Evolutionary conservation across 2,888 invertebrate species (phyloP).

Genomic region (Caenorhabditis afra): DNA sequence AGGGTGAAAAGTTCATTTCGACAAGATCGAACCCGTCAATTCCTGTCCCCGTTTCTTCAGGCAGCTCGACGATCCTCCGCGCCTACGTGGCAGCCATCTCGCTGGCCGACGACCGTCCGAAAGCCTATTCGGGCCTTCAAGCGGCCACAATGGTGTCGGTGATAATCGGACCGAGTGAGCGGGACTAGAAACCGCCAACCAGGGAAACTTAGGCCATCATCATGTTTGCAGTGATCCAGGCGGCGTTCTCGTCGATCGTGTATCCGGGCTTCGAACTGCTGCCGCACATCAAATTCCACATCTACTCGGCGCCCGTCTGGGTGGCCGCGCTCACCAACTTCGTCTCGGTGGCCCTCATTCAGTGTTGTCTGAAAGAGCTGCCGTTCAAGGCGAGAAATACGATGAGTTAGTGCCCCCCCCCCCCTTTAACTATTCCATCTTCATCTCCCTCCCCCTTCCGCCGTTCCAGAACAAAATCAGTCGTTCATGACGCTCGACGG

Average conservation of each 20-base stretch:
- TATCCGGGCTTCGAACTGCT: slow-evolving; percentile 63
- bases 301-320: slow-evolving; percentile 69
- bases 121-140: slow-evolving; percentile 60
- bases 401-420: slow-evolving; percentile 44
- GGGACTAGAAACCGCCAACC: no score
- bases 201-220: no score
- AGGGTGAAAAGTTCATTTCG: no score
- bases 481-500: slow-evolving; percentile 45
- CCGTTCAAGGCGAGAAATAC: slow-evolving; percentile 36
- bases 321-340: slow-evolving; percentile 66
- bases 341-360: slow-evolving; percentile 62
- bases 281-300: slow-evolving; percentile 62
- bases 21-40: no score
- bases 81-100: slow-evolving; percentile 67
- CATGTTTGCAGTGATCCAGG: slow-evolving; percentile 60
- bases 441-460: background rate
- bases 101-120: slow-evolving; percentile 49
- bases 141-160: slow-evolving; percentile 64
- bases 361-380: slow-evolving; percentile 51
- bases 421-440: no score
- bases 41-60: no score
- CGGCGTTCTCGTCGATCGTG: slow-evolving; percentile 54
- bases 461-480: slow-evolving; percentile 36
- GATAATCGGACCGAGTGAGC: slow-evolving; percentile 65
- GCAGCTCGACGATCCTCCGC: slow-evolving; percentile 60